These are phyloP conservation scores for Antedon mediterranea DNA, from an alignment of 53 echinoderm and acorn worm genomes.

Conservation along the genomic window DNA sequence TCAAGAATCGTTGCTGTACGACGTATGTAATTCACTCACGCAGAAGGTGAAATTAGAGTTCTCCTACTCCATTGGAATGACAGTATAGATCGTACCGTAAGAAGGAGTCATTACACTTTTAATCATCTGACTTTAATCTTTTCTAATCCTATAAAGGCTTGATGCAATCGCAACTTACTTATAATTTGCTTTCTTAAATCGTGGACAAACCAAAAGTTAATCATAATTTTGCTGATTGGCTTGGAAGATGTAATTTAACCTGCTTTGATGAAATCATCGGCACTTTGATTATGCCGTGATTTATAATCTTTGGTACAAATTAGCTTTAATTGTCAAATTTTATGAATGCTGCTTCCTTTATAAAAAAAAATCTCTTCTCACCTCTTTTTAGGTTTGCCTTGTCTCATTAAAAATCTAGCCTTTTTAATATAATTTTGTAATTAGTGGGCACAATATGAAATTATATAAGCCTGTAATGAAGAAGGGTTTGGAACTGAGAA, in stretches of 20 bases:
- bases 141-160: not conserved
- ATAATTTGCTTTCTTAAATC: not conserved
- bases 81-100: not conserved
- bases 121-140: not conserved
- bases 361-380: no score
- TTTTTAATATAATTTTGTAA: no score
- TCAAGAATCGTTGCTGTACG: not conserved
- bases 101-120: not conserved
- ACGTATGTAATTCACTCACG: not conserved
- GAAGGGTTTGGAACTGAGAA: no score
- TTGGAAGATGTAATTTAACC: not conserved
- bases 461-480: no score
- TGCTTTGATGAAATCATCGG: not conserved
- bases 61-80: not conserved
- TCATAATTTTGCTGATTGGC: not conserved
- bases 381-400: no score
- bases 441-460: no score
- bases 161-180: not conserved
- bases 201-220: not conserved
- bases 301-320: not conserved
- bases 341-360: not conserved
- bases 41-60: not conserved
- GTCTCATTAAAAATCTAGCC: no score
- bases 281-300: not conserved
- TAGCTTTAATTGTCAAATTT: not conserved